These are phyloP conservation scores for Drosophila putrida DNA, from an alignment of 2,888 invertebrate species.

Conservation along the genomic window DNA sequence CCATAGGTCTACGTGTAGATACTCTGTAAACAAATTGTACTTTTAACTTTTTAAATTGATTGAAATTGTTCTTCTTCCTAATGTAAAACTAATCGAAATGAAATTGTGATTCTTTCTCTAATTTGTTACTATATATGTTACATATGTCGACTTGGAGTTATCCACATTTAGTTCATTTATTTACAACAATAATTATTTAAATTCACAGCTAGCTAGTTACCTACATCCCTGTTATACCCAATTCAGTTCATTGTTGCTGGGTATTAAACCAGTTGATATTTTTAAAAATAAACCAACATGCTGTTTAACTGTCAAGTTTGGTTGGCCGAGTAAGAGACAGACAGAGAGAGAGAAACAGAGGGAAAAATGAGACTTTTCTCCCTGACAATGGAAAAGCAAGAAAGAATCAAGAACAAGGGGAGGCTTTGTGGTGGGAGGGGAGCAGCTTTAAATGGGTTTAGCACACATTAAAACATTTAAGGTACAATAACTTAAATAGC, in stretches of 20 bases:
- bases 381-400: background rate
- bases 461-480: constrained; percentile 8
- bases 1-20: no score
- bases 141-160: no score
- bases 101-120: no score
- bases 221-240: background rate
- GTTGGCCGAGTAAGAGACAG: background rate
- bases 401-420: background rate
- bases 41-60: no score
- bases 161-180: no score
- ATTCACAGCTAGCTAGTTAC: background rate
- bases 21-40: background rate
- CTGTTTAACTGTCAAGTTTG: constrained; percentile 14
- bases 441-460: constrained; percentile 12
- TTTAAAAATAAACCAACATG: constrained; percentile 3
- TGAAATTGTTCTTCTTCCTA: no score
- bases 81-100: no score
- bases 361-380: background rate
- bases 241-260: background rate
- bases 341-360: background rate
- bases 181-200: no score
- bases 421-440: background rate
- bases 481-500: constrained; percentile 36
- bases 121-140: no score
- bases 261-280: constrained; percentile 18